Base-by-base conservation (phyloP, 2,888 invertebrate genomes). In the Metalampra italica region DNA sequence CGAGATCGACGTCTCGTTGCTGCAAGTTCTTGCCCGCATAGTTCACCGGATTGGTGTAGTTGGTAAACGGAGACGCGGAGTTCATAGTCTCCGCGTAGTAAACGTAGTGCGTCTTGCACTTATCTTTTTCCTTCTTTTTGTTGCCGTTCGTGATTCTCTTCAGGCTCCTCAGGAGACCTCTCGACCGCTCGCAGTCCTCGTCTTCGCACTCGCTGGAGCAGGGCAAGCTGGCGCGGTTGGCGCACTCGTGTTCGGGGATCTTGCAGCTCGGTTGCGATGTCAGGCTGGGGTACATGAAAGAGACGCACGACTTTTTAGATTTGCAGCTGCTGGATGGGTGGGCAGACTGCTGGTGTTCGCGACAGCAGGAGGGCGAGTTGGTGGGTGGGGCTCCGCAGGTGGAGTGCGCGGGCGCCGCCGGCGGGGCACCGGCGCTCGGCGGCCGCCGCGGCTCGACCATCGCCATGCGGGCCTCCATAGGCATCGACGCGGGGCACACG, bases 11-110 rank as follows among this genome's bases (percentile, higher is more conserved):
- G 4, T 53, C 43, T 11, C 41, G 45, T 7, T 29, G 11, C 36
- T 4, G 45, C 12, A 7, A 29, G 9, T 30, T 12, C 15, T 44
- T 29, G 13, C 43, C 32, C 0, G 14, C 22, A n/a, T 12, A 9
- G n/a, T 41, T 43, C n/a, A 32, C 36, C 7, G 45, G 12, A 3
- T 34, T 43, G 13, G 29, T 45, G 9, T 49, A 45, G 43, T 49
- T 52, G 40, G 46, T 54, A 49, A 78, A 75, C 12, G 71, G 75
- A 9, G 51, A 56, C 34, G 46, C 41, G 9, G 50, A 41, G 5
- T 47, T 55, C 13, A 55, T 53, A 1, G 70, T 66, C 49, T 78
- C 66, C 22, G 79, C 67, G 53, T 75, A 80, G 55, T 79, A 82
- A 29, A 82, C 66, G 5, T 66, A 55, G 11, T 74, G 71, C 2